A percentile compares a stretch with the other conserved stretches of the same genome.
phyloP scores from a whole-genome alignment of 2,797 vertebrate genomes.

The Tarsius wallacei region DNA sequence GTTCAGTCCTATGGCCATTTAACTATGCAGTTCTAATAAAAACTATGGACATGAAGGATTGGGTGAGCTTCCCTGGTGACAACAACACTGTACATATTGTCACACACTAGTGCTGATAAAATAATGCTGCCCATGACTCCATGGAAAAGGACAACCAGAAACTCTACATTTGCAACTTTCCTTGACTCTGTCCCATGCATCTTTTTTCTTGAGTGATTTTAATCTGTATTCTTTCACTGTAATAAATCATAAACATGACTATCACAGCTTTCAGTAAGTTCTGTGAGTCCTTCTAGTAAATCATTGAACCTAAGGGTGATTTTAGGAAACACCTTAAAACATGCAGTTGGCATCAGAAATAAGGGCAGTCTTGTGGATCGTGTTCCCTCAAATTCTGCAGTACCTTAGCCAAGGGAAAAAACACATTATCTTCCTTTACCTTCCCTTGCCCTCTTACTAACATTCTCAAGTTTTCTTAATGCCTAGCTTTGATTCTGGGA shows the following conservation, averaged over 20 bases:
- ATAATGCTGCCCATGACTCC: neutral
- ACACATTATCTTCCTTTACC: neutral
- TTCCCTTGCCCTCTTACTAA: neutral
- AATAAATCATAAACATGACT: constrained; percentile 8
- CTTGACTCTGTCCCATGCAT: neutral
- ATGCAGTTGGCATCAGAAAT: neutral
- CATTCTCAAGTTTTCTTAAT: neutral
- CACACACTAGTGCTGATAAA: neutral
- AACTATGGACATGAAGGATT: neutral
- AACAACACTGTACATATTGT: neutral
- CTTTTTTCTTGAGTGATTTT: neutral
- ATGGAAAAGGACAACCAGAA: neutral
- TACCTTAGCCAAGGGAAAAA: neutral
- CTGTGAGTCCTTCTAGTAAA: neutral
- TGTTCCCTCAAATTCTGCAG: neutral
- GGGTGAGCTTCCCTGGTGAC: neutral
- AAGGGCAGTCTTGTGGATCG: neutral
- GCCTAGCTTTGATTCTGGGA: neutral
- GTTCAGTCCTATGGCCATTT: neutral
- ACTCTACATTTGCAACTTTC: neutral
- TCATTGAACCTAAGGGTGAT: neutral
- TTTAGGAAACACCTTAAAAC: neutral
- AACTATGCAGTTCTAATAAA: neutral
- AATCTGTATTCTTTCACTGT: neutral
- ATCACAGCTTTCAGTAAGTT: constrained; percentile 1